Evolutionary conservation across 2,797 vertebrate species (phyloP).

Genomic region (Yasuhikotakia modesta): DNA sequence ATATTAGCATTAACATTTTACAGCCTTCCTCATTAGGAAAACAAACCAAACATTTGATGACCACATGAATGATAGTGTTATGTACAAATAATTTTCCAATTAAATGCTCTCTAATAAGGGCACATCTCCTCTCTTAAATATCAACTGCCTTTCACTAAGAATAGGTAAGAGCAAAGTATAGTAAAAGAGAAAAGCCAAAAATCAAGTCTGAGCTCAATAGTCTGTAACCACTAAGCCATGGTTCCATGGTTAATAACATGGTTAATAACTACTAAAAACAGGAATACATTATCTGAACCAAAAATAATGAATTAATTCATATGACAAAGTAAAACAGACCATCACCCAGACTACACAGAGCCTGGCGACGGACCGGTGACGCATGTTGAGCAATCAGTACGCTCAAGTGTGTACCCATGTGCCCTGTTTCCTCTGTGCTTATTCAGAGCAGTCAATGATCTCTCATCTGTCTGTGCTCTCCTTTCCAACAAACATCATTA

Average conservation of each 20-base stretch:
- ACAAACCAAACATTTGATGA: not conserved
- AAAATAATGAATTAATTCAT: constrained; percentile 1
- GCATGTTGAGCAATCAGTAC: constrained; percentile 37
- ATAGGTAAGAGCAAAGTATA: not conserved
- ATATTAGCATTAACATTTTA: not conserved
- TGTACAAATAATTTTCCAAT: not conserved
- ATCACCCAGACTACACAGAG: not conserved
- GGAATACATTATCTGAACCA: constrained; percentile 4
- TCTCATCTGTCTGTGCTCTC: constrained; percentile 24
- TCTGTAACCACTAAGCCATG: too few species aligned
- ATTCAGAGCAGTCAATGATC: constrained; percentile 42
- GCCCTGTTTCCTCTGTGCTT: constrained; percentile 27
- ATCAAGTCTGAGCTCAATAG: not conserved
- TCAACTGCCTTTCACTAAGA: not conserved
- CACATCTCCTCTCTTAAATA: too few species aligned
- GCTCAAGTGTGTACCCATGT: constrained; percentile 23
- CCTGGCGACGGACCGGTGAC: constrained; percentile 24
- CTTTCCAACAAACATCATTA: constrained; percentile 41
- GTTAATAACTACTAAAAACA: not conserved
- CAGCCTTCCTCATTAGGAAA: not conserved
- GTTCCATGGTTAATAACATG: not conserved
- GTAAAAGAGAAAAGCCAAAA: not conserved
- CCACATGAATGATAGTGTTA: not conserved
- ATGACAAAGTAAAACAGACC: not conserved
- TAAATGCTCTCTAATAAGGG: not conserved